Evolutionary conservation across 53 echinoderm and acorn worm genomes (phyloP).

Genomic region (Zoroaster sp.): DNA sequence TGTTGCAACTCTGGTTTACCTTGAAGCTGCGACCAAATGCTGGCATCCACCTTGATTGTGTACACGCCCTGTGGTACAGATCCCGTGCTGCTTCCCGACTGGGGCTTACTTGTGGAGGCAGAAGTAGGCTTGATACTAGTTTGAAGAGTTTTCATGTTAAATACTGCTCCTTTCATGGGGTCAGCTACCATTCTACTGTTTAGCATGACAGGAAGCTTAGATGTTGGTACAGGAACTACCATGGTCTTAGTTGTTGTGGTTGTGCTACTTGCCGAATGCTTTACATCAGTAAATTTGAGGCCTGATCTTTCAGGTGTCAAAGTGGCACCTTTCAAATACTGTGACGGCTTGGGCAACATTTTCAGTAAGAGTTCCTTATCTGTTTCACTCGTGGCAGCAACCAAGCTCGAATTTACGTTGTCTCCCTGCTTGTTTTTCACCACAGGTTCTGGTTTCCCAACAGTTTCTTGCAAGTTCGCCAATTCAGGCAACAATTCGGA

Average conservation of each 20-base stretch:
- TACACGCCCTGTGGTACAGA: constrained; percentile 38
- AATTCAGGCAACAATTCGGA: constrained; percentile 31
- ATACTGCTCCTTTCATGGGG: neutral
- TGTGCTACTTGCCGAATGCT: neutral
- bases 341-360: constrained; percentile 43
- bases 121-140: neutral
- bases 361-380: constrained; percentile 33
- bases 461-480: constrained; percentile 25
- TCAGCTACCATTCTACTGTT: neutral
- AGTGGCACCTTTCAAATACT: neutral
- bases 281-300: too few species aligned
- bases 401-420: neutral
- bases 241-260: neutral
- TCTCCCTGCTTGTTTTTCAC: neutral
- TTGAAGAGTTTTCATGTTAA: neutral
- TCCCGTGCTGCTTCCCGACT: neutral
- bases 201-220: neutral
- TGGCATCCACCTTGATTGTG: constrained; percentile 76
- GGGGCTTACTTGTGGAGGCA: neutral
- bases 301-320: neutral
- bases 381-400: neutral
- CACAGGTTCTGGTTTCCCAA: neutral
- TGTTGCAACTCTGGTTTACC: constrained; percentile 72
- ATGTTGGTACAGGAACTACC: constrained; percentile 32
- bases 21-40: constrained; percentile 75